Evolutionary conservation across 2,888 invertebrate genomes (phyloP), one percentile per base, ranked within the genome.

Genomic region (Ceramica pisi): DNA sequence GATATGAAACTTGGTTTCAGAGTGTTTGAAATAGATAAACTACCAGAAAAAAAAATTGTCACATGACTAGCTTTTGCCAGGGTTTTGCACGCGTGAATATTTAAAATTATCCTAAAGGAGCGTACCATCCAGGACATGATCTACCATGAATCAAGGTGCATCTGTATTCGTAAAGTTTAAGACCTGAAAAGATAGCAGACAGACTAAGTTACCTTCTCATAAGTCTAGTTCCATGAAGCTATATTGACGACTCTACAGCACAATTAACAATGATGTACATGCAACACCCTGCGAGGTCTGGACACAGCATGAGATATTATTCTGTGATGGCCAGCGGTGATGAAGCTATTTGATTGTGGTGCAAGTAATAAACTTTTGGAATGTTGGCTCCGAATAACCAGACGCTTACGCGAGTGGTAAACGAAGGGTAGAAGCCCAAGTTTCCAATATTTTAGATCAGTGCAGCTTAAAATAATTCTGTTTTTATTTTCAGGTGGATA

Each of bases 301-400:
- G 44, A 59, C 44, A 62, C 62, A 46, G 44, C 50, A 59, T 46
- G 81, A 64, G 76, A 63, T 62, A 77, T 63, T 67, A 79, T 78
- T 16, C 61, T 53, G 51, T 26, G 12, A 78, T 53, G 56, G 80
- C 57, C 19, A 67, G 53, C 38, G 12, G 55, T 72, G 80, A 82
- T 82, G 83, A 81, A 82, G 83, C 64, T 64, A 69, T 82, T 79
- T 51, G 12, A 12, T 10, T 61, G 55, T 61, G 71, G 81, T 26
- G 38, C 83, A 81, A 81, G 75, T 62, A 12, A 74, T 12, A 8
- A 66, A 44, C 70, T 65, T 67, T 4, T 7, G 26, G 21, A 21
- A 16, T 31, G 2, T 21, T 14, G n/a, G 31, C 19, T 31, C 31
- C 6, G 31, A 19, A 3, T 9, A 55, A 19, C 10, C 9, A 53